These are phyloP conservation scores for Aegithalos caudatus DNA, from an alignment of 2,113 vertebrate species.

Conservation along the genomic window DNA sequence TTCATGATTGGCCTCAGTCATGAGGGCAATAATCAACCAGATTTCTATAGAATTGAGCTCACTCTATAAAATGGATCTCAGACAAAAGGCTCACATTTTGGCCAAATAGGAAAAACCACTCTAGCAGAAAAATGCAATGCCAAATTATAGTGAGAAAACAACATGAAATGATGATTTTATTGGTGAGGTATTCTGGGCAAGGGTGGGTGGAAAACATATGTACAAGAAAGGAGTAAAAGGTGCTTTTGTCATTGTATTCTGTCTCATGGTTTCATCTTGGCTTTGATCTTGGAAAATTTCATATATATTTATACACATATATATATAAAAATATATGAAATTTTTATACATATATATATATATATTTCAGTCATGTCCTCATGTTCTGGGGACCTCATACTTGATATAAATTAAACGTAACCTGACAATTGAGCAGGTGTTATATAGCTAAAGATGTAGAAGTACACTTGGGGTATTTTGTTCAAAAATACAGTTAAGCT, in stretches of 20 bases:
- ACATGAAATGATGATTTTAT: background rate
- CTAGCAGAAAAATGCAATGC: background rate
- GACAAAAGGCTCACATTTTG: background rate
- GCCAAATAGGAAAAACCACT: background rate
- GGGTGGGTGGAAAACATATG: fast-evolving
- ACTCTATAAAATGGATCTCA: background rate
- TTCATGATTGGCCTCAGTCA: background rate
- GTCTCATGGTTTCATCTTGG: background rate
- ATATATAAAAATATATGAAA: too few relatives aligned
- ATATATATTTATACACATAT: background rate
- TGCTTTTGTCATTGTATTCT: background rate
- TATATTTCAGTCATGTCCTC: background rate
- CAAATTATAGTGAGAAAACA: background rate
- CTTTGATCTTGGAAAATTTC: background rate
- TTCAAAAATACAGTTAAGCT: background rate
- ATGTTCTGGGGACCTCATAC: background rate
- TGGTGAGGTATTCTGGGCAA: background rate
- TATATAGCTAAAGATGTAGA: background rate
- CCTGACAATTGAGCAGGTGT: background rate
- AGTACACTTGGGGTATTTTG: background rate
- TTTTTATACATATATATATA: too few relatives aligned
- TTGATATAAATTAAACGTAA: background rate
- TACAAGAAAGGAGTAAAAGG: background rate
- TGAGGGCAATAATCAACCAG: background rate
- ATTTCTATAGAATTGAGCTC: background rate